A percentile compares a stretch with the other conserved stretches of the same genome.
These are phyloP conservation scores for Anarhynchus alexandrinus DNA, from an alignment of 2,113 vertebrate genomes.

Conservation along the genomic window DNA sequence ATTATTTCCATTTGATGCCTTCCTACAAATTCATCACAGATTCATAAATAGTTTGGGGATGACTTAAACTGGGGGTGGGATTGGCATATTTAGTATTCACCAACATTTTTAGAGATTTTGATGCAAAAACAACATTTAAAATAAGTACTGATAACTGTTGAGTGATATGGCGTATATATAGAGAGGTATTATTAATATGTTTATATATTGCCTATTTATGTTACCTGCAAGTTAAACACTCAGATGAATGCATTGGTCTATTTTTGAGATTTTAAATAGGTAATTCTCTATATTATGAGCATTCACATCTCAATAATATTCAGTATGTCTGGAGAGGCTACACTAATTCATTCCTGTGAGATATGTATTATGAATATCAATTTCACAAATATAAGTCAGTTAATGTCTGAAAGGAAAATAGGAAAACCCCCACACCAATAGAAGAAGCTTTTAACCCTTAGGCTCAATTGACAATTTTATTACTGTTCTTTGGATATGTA, in stretches of 20 bases:
- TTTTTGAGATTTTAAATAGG: background rate
- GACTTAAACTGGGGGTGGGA: constrained; percentile 13
- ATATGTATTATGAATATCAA: constrained; percentile 18
- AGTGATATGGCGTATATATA: background rate
- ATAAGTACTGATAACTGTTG: background rate
- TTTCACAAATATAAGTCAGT: constrained; percentile 6
- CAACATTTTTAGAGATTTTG: background rate
- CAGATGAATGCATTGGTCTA: background rate
- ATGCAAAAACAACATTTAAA: background rate
- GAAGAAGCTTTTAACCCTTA: background rate
- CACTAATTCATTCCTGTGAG: constrained; percentile 13
- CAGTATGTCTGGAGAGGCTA: background rate
- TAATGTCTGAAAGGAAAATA: background rate
- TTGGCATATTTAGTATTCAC: constrained; percentile 1
- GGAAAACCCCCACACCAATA: background rate
- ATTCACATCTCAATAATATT: background rate
- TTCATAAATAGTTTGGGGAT: constrained; percentile 18
- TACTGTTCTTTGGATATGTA: background rate
- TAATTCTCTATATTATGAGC: background rate
- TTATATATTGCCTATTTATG: background rate
- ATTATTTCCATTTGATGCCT: constrained; percentile 14
- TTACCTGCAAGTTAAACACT: background rate
- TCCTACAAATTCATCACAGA: constrained; percentile 6
- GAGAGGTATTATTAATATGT: background rate
- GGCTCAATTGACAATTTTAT: background rate